phyloP scores from a whole-genome alignment of 2,888 invertebrate species.

The Sarcophaga caerulescens region DNA sequence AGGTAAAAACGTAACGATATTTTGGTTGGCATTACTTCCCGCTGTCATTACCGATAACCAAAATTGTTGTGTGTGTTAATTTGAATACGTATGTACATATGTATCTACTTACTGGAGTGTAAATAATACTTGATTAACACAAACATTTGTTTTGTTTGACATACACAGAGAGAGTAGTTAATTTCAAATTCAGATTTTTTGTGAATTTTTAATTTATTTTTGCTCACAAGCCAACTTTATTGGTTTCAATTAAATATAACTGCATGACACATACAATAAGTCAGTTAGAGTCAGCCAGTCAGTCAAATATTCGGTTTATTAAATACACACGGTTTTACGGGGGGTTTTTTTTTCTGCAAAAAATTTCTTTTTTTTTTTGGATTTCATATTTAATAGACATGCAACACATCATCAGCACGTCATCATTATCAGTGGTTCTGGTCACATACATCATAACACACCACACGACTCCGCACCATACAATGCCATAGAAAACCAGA shows the following conservation, averaged over 20 bases:
- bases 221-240: conserved; percentile 53
- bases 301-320: conserved; percentile 36
- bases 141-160: conserved; percentile 47
- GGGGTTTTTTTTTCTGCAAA: background rate
- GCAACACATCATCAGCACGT: conserved; percentile 57
- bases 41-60: background rate
- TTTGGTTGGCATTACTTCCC: conserved; percentile 1
- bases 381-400: conserved; percentile 46
- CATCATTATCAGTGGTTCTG: conserved; percentile 24
- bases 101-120: conserved; percentile 39
- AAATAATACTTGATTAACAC: conserved; percentile 59
- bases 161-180: background rate
- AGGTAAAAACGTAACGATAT: background rate
- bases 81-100: background rate
- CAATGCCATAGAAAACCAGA: background rate
- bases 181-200: conserved; percentile 20
- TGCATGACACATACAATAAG: conserved; percentile 49
- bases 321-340: conserved; percentile 5
- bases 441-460: conserved; percentile 4
- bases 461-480: background rate
- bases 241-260: conserved; percentile 66
- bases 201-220: conserved; percentile 23
- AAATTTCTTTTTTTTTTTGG: background rate
- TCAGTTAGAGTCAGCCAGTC: conserved; percentile 11
- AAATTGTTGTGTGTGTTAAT: background rate